Base-by-base conservation (phyloP, 1,140 invertebrate species). In the Zaprionus ghesquierei region DNA sequence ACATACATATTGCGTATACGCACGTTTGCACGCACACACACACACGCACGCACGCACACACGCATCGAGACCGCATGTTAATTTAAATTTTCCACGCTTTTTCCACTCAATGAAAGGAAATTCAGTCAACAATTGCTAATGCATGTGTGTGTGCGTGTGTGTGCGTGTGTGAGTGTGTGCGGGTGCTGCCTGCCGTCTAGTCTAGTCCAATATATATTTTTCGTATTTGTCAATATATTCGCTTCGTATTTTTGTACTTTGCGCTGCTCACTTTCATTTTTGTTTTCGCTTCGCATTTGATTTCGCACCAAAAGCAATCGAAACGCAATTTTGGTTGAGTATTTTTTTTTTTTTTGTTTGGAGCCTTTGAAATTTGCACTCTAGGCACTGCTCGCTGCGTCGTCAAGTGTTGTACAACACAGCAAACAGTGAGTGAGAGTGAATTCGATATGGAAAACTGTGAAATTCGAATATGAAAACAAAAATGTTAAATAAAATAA, bases 121-220 rank as follows among this genome's bases (percentile, higher is more conserved):
- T 59, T 27, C 38, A 29, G 22, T 33, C 54, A 59, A 60, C 50
- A 60, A 9, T 56, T 13, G 22, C n/a, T 49, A 66, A 35, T 50
- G 5, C n/a, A 41, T n/a, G n/a, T n/a, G 33, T 61, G 58, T n/a
- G 13, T 38, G 3, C 6, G 12, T 55, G 12, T 25, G 9, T 15
- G 3, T 50, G 22, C 8, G 41, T 20, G 9, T 20, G 18, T 10
- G 15, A 10, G 41, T 44, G 5, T 41, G 1, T 3, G 41, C 10
- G 15, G 3, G 15, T 46, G 15, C 2, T 12, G 9, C 0, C 41
- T 44, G 3, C 5, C 3, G 2, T 41, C n/a, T 15, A 15, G n/a
- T 44, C 15, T 44, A 9, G 2, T 44, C 1, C 15, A 20, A 10
- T 44, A 44, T 10, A 44, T 38, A 22, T 20, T 22, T 35, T 35